Evolutionary conservation across 1,140 invertebrate genomes (phyloP).

Genomic region (Reticulitermes speratus): DNA sequence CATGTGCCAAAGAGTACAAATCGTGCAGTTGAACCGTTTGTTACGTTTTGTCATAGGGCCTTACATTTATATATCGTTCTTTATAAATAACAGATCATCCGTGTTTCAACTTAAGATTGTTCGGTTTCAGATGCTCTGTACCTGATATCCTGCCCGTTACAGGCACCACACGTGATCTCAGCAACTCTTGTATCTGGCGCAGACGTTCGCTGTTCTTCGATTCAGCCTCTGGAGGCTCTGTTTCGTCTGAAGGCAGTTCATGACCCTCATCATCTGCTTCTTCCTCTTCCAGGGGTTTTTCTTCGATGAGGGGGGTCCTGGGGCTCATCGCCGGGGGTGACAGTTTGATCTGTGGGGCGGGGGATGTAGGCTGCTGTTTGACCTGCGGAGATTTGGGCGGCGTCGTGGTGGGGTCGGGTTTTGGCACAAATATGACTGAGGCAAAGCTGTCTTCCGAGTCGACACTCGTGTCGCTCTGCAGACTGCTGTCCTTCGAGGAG

Average conservation of each 20-base stretch:
- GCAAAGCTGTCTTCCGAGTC: conserved; percentile 91
- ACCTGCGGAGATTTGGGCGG: conserved; percentile 53
- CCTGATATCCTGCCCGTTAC: neutral
- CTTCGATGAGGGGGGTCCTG: neutral
- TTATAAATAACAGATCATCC: no score
- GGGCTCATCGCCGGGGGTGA: neutral
- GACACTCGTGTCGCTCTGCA: conserved; percentile 89
- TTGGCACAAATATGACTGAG: conserved; percentile 85
- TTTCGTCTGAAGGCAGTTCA: neutral
- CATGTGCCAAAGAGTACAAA: no score
- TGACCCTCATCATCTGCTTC: conserved; percentile 36
- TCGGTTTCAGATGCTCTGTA: neutral
- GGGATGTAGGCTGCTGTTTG: conserved; percentile 56
- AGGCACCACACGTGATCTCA: conserved; percentile 39
- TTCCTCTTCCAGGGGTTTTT: neutral
- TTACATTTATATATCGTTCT: no score
- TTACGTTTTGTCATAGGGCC: no score
- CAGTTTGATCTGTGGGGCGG: conserved; percentile 40
- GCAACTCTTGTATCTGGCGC: conserved; percentile 66
- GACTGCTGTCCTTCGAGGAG: conserved; percentile 86
- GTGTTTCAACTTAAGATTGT: no score
- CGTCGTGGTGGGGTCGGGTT: conserved; percentile 48
- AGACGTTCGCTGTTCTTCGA: conserved; percentile 47
- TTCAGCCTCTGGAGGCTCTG: neutral
- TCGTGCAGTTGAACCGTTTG: no score